Evolutionary conservation across 1,140 invertebrate species (phyloP), one percentile per base, ranked within the genome.

Genomic region (Eupristina koningsbergeri): DNA sequence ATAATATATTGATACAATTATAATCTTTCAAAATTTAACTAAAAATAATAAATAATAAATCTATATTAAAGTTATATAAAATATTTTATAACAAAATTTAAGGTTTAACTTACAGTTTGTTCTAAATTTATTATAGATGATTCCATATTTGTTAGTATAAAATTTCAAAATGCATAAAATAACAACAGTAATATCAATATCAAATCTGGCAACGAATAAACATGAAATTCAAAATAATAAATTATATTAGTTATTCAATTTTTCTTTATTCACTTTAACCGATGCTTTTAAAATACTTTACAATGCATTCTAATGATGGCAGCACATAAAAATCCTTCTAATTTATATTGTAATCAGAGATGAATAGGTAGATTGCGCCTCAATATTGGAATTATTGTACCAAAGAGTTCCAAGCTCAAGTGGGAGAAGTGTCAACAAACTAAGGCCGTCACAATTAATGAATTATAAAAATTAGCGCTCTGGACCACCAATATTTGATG

Each of bases 51-150:
- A 81, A 50, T 45, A 47, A 47, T 64, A 36, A 41, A 71, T 26
- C 7, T 71, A 11, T 0, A 26, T 39, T 15, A 76, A 39, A 69
- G 53, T 53, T 53, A 73, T 78, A 76, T n/a, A 50, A 64, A 69
- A 2, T 64, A 71, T 19, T 45, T 36, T 15, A 74, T 3, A 78
- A 63, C 63, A 45, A 26, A 13, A 1, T 17, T 41, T 64, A 29
- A 5, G 69, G 61, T 61, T 6, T n/a, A 63, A 88, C 89, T 88
- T 77, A 91, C 90, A 41, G 88, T 91, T 76, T 90, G 86, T 41
- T 91, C 90, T 22, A 91, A 86, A 86, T 91, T 81, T 2, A 89
- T 86, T 67, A 91, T 89, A 61, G 89, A 86, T 17, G 90, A 89
- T 67, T 91, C 89, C 90, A 91, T 90, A 5, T 34, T 85, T 83